These are phyloP conservation scores for Lepus europaeus DNA, from an alignment of 2,113 vertebrate genomes.

Conservation along the genomic window DNA sequence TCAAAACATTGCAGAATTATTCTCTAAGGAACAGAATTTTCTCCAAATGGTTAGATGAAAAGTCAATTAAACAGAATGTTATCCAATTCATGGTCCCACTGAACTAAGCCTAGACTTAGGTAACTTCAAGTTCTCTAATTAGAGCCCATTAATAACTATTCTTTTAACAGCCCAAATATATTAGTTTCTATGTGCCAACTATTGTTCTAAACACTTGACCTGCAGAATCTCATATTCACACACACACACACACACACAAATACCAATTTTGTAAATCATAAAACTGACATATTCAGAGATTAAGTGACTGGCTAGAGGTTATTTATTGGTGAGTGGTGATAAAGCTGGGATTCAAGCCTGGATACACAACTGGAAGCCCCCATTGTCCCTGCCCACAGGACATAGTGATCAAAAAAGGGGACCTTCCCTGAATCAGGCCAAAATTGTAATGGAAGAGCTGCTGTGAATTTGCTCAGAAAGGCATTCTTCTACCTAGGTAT, in stretches of 20 bases:
- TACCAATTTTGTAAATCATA: not conserved
- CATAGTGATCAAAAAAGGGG: not conserved
- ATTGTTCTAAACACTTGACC: not conserved
- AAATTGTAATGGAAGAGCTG: not conserved
- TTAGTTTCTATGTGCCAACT: not conserved
- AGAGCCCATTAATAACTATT: not conserved
- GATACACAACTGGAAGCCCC: not conserved
- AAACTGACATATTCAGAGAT: not conserved
- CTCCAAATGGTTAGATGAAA: not conserved
- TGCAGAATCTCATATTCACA: not conserved
- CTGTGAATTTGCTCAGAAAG: not conserved
- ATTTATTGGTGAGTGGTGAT: not conserved
- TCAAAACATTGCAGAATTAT: not conserved
- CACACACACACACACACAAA: not conserved
- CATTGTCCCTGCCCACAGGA: not conserved
- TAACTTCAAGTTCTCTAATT: not conserved
- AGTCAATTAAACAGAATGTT: not conserved
- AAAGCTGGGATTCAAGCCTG: not conserved
- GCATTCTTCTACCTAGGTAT: not conserved
- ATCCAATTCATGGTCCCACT: not conserved
- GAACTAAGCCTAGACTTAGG: not conserved
- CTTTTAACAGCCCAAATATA: constrained; percentile 28
- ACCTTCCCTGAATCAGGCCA: not conserved
- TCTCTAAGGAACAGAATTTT: not conserved
- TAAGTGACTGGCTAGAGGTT: not conserved